Base-by-base conservation (phyloP, 2,888 invertebrate species). In the Dicyrtoma fusca region DNA sequence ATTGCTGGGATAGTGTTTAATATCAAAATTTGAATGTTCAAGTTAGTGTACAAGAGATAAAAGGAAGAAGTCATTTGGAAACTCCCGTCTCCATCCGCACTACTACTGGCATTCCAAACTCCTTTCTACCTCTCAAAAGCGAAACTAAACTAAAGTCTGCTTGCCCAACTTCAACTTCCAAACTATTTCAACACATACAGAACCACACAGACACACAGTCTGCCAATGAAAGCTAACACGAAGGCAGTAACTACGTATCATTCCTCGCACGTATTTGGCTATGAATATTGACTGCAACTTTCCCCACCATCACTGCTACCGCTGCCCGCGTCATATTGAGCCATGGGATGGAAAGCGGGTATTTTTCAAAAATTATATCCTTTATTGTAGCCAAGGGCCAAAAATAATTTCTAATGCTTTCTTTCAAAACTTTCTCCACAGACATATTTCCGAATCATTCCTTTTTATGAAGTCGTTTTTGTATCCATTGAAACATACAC, bases 51-150 rank as follows among this genome's bases (percentile, higher is more conserved):
- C 26, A 63, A 25, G 55, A 64, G 64, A 64, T 63, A 71, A 71
- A 70, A 62, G 71, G 71, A 71, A 44, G 53, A 68, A 68, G 66
- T 68, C 66, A 68, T 68, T 68, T 68, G 66, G 66, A 68, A 68
- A 68, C 44, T 68, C 66, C 34, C 3, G 66, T 55, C 55, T 55
- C 66, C 53, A 68, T 53, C 53, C 55, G 66, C 66, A 66, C 23
- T 17, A n/a, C n/a, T n/a, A n/a, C n/a, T n/a, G n/a, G n/a, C n/a
- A n/a, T n/a, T n/a, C n/a, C n/a, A n/a, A n/a, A n/a, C n/a, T n/a
- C n/a, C n/a, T n/a, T n/a, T n/a, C n/a, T n/a, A n/a, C n/a, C n/a
- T n/a, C n/a, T n/a, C n/a, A n/a, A n/a, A n/a, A n/a, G n/a, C n/a
- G n/a, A n/a, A n/a, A n/a, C n/a, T n/a, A n/a, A n/a, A n/a, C n/a